Base-by-base conservation (phyloP, 2,113 vertebrate species). In the Seriola aureovittata region DNA sequence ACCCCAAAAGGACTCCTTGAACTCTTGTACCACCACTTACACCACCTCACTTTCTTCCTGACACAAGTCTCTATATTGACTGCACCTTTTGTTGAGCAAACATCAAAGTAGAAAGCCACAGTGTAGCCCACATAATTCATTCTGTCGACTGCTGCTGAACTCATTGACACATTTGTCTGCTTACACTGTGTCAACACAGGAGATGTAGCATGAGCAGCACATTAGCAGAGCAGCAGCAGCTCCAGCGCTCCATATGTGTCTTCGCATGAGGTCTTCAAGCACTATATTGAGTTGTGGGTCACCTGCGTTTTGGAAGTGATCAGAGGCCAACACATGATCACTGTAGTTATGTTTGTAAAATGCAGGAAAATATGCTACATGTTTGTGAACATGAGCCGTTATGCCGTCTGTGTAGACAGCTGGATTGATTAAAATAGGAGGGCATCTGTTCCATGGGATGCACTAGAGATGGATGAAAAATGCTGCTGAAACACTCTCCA, bases 141-240 rank as follows among this genome's bases (percentile, higher is more conserved):
- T 32, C 50, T n/a, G 62, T n/a, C 12, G 11, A 66, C 60, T 44
- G 54, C 66, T 19, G 23, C 55, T 62, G n/a, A 72, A 59, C 54
- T 73, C 23, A 17, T 8, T 0, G 25, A 16, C 40, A 23, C 76
- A 52, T 65, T 44, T 2, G 52, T 29, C 42, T 8, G 21, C 59
- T 23, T 14, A 0, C 23, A 16, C 40, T 16, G 63, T 44, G 23
- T 68, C 5, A 8, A 25, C 14, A n/a, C 42, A 10, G 42, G 23
- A 48, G 42, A 16, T 36, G 34, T 6, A 29, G 23, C 6, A 5
- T 29, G 16, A 48, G 64, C 64, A 17, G 42, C 64, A 29, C 16
- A 32, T 32, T 10, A 48, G 23, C 42, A 29, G 64, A 46, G 64
- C 64, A 25, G 64, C 40, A 46, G 44, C 66, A 69, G 29, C 12